Evolutionary conservation across 2,113 vertebrate species (phyloP), one percentile per base, ranked within the genome.

Genomic region (Raphicerus campestris): DNA sequence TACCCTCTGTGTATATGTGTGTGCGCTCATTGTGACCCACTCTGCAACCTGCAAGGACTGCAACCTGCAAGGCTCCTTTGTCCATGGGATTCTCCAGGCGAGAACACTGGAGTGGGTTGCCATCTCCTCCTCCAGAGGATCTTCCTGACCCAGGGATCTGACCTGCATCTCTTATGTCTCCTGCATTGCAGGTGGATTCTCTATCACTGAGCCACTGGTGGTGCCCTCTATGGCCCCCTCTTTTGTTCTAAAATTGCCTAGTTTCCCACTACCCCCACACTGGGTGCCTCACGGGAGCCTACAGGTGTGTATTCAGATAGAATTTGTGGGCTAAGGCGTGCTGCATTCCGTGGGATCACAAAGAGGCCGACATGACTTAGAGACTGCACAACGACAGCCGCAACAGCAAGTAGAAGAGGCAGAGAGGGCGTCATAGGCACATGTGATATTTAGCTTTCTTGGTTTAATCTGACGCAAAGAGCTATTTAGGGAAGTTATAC

Each of bases 381-480:
- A 13, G 70, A 7, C 39, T 42, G 35, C 24, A 42, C 22, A 42
- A 4, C 5, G 24, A 24, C 22, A 75, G 35, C 35, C 7, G 11
- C 11, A 15, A 42, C 11, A 7, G 70, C 70, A 77, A 30, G 35
- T 2, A 13, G 66, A 77, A 47, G 60, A 77, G 20, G 5, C 15
- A 60, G 26, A 92, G 45, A 63, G 58, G 19, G n/a, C 13, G 56
- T 49, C 30, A 42, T 22, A 39, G 10, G 5, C 49, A 53, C 8
- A 13, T 24, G 16, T 8, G 30, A 9, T 55, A 42, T 32, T 78
- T 61, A 42, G 32, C 17, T 70, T 94, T 91, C 58, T 30, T 30
- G 56, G n/a, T 85, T 89, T 92, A 56, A 63, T 42, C 14, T 42
- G 45, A 87, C 86, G 32, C 49, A 85, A 88, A 91, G 51, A 47